Conservation (phyloP, 2,888 invertebrate species). For the Rhagonycha fulva region DNA sequence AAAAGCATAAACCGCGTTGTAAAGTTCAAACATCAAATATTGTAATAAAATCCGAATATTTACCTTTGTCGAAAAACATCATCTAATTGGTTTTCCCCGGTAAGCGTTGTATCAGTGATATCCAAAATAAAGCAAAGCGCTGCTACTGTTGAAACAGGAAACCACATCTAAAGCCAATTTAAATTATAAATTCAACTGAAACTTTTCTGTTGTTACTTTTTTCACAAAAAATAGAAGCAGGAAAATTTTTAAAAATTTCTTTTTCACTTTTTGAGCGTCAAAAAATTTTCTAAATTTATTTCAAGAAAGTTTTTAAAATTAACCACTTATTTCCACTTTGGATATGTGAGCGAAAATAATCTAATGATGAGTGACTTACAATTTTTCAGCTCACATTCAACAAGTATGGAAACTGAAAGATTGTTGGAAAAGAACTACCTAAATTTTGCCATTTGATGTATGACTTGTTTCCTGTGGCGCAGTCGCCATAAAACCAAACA, state of each 20-base stretch:
- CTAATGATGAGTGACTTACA: background rate
- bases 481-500: slow-evolving; percentile 37
- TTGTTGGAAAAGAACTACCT: slow-evolving; percentile 39
- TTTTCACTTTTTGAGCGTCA: background rate
- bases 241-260: background rate
- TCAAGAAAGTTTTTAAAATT: slow-evolving; percentile 4
- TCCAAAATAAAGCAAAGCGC: slow-evolving; percentile 50
- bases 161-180: slow-evolving; percentile 38
- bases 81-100: slow-evolving; percentile 55
- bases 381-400: slow-evolving; percentile 1
- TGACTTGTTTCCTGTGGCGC: slow-evolving; percentile 37
- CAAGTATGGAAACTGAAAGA: slow-evolving; percentile 16
- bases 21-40: no score
- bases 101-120: slow-evolving; percentile 38
- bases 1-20: no score
- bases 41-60: slow-evolving; percentile 9
- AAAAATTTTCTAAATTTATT: background rate
- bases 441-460: slow-evolving; percentile 38
- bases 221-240: background rate
- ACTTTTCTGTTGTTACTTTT: background rate
- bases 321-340: background rate
- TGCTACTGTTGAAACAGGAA: slow-evolving; percentile 48
- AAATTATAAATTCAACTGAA: background rate
- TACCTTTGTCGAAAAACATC: slow-evolving; percentile 57
- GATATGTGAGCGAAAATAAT: background rate